Conservation (phyloP, 2,888 invertebrate genomes). For the Iselma pallidipennis region DNA sequence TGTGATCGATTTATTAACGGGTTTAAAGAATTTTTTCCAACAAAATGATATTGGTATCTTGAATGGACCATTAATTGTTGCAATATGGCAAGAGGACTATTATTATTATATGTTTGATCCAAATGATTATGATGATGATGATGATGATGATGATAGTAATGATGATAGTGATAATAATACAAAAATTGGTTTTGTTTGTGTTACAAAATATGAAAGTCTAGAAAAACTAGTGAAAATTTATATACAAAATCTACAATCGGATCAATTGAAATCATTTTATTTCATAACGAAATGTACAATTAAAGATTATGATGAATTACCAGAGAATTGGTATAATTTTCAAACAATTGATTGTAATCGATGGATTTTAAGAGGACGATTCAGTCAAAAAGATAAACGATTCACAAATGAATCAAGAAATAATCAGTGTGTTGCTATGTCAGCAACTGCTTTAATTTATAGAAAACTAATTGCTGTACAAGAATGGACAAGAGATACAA, state of each 20-base stretch:
- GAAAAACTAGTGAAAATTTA: constrained; percentile 51
- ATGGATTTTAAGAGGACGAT: constrained; percentile 54
- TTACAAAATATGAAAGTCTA: constrained; percentile 50
- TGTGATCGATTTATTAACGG: constrained; percentile 21
- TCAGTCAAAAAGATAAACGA: constrained; percentile 45
- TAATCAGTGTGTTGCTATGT: constrained; percentile 55
- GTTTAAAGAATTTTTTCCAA: constrained; percentile 49
- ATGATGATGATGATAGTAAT: constrained; percentile 33
- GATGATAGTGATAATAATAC: constrained; percentile 31
- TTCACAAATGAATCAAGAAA: constrained; percentile 52
- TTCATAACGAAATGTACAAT: constrained; percentile 49
- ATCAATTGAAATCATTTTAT: constrained; percentile 27
- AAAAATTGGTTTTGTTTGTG: constrained; percentile 54
- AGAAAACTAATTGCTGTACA: constrained; percentile 45
- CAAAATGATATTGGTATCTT: constrained; percentile 51
- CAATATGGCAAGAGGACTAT: constrained; percentile 55
- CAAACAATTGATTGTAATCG: constrained; percentile 22
- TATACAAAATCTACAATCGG: constrained; percentile 47
- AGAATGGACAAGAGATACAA: constrained; percentile 49
- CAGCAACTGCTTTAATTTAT: constrained; percentile 51
- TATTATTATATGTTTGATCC: constrained; percentile 57
- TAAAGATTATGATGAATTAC: constrained; percentile 45
- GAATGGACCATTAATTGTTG: constrained; percentile 51
- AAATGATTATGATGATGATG: constrained; percentile 49
- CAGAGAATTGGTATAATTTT: not conserved